phyloP scores from a whole-genome alignment of 2,888 invertebrate species.

The Chrysolina americana region DNA sequence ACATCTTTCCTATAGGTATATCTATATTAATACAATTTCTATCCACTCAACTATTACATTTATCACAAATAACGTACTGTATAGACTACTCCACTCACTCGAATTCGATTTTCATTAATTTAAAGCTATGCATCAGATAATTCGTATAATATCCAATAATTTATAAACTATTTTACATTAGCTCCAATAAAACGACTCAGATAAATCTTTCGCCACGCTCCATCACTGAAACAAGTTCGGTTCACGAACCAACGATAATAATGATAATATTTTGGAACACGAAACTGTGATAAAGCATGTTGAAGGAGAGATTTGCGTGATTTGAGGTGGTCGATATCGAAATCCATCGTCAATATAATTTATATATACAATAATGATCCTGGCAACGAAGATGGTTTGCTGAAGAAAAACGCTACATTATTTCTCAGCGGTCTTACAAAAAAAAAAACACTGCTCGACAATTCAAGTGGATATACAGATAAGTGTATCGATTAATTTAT shows the following conservation, averaged over 20 bases:
- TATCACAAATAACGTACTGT: conserved; percentile 13
- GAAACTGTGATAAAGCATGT: not conserved
- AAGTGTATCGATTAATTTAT: too few species aligned
- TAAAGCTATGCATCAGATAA: conserved; percentile 7
- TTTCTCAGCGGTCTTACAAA: too few species aligned
- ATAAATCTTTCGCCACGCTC: not conserved
- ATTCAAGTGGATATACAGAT: too few species aligned
- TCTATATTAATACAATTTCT: conserved; percentile 9
- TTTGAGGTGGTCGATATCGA: not conserved
- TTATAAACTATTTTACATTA: not conserved
- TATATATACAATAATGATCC: not conserved
- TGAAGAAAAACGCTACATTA: too few species aligned
- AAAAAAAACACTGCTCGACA: too few species aligned
- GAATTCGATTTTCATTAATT: conserved; percentile 9
- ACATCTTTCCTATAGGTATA: not conserved
- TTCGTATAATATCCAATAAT: not conserved
- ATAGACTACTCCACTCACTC: not conserved
- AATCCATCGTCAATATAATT: not conserved
- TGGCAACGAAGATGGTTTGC: not conserved
- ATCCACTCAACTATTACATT: conserved; percentile 11
- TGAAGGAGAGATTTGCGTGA: not conserved
- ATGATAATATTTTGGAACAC: too few species aligned
- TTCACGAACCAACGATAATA: not conserved
- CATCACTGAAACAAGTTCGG: not conserved
- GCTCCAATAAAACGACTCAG: not conserved